Base-by-base conservation (phyloP, 2,113 vertebrate species). In the Rhinogobius similis region DNA sequence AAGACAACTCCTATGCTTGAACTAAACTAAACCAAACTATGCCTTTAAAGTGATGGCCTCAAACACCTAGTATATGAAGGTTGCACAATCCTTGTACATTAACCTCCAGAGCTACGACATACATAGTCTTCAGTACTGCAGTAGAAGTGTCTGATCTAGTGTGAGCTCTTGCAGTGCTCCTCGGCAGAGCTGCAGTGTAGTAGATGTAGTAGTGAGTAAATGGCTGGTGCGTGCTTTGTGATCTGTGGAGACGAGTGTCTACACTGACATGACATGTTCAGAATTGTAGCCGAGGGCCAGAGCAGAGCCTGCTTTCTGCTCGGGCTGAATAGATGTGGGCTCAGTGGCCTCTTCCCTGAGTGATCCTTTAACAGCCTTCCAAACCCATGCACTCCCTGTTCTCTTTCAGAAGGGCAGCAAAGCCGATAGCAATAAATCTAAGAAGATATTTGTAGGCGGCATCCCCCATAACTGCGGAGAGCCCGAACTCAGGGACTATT, bases 401-500 rank as follows among this genome's bases (percentile, higher is more conserved):
- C 77, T 92, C 93, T 93, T 94, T 91, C 96, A 98, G 95, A 99
- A 99, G 94, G 95, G 96, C 92, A 94, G 95, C 92, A 96, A 96
- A 94, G 95, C 93, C 0, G 96, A 99, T 92, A 97, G 94, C 94
- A 99, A 94, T 94, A 99, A 98, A 92, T 98, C 96, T 82, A 98
- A 98, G 94, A 99, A 99, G 92, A 98, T 99, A 88, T 99, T 99
- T 95, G 98, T 99, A 73, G 98, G 98, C 88, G 98, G 98, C 84
- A 99, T 99, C 88, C 98, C 98, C 92, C 98, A 99, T 94, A 99
- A 99, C 92, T 99, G 98, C 89, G 97, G 97, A 62, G 98, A 99
- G 93, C 95, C 97, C 78, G 98, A 99, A 93, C 97, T 99, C 95
- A 98, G 96, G 95, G 98, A 99, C 87, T 99, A 99, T 96, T 99